These are phyloP conservation scores for Cottoperca gobio DNA, from an alignment of 2,797 vertebrate genomes.

Conservation along the genomic window DNA sequence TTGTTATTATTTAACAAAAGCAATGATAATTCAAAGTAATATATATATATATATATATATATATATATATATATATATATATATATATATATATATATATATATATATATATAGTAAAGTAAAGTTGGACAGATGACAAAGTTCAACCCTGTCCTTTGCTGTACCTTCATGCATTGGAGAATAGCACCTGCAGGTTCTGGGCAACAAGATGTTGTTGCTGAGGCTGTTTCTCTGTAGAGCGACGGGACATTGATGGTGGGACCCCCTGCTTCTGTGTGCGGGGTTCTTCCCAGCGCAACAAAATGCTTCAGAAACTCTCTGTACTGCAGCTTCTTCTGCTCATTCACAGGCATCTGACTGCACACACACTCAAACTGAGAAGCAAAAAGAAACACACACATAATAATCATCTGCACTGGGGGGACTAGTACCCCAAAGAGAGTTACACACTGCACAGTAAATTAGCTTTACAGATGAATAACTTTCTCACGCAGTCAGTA, in stretches of 20 bases:
- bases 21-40: neutral
- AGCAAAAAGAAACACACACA: slow-evolving; percentile 14
- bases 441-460: slow-evolving; percentile 33
- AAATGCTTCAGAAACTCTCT: slow-evolving; percentile 79
- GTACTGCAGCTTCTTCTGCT: slow-evolving; percentile 73
- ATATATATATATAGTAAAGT: too few species aligned
- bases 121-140: neutral
- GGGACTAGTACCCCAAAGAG: slow-evolving; percentile 11
- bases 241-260: neutral
- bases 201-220: slow-evolving; percentile 4
- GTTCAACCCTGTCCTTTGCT: slow-evolving; percentile 17
- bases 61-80: too few species aligned
- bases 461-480: slow-evolving; percentile 63
- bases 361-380: slow-evolving; percentile 84
- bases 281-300: slow-evolving; percentile 9
- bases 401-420: slow-evolving; percentile 23
- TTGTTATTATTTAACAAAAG: neutral
- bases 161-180: slow-evolving; percentile 43
- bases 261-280: neutral
- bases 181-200: slow-evolving; percentile 43
- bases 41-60: too few species aligned
- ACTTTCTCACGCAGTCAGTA: slow-evolving; percentile 60
- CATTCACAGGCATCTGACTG: slow-evolving; percentile 71
- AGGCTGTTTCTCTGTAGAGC: accelerated
- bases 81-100: too few species aligned